A percentile compares a stretch with the other conserved stretches of the same genome.
Evolutionary conservation across 2,797 vertebrate species (phyloP).

Genomic region (Arctocebus calabarensis): DNA sequence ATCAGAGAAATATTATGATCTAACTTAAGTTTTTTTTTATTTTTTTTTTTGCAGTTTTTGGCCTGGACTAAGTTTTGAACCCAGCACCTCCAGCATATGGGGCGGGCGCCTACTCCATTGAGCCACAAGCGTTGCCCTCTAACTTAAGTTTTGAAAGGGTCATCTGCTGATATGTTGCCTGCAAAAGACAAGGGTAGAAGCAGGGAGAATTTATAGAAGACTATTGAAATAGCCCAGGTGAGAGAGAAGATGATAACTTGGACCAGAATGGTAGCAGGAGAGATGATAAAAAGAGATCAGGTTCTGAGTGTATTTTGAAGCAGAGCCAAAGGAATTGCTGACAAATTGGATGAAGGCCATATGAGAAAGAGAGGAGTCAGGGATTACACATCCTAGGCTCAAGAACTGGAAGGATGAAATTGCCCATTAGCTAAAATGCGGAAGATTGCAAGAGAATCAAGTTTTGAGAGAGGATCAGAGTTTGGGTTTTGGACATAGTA

Average conservation of each 20-base stretch:
- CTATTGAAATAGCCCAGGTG: not conserved
- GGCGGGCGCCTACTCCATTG: too few species aligned
- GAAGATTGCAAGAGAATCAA: not conserved
- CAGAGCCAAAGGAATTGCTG: conserved; percentile 15
- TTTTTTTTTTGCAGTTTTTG: too few species aligned
- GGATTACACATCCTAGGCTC: not conserved
- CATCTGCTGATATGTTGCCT: conserved; percentile 6
- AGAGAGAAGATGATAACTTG: conserved; percentile 6
- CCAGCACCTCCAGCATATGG: too few species aligned
- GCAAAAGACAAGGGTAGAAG: not conserved
- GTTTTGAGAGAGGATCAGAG: not conserved
- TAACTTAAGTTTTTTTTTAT: conserved; percentile 48
- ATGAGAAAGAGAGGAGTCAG: not conserved
- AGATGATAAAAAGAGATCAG: not conserved
- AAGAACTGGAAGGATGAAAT: not conserved
- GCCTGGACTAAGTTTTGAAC: too few species aligned
- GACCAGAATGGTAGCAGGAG: not conserved
- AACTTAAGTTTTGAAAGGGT: conserved; percentile 23
- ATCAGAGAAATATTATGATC: not conserved
- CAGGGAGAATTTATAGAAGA: not conserved
- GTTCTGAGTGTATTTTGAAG: conserved; percentile 47
- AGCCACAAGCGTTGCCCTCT: too few species aligned
- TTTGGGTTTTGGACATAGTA: not conserved
- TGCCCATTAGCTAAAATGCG: not conserved
- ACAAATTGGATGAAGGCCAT: not conserved